A percentile compares a stretch with the other conserved stretches of the same genome.
Evolutionary conservation across 2,888 invertebrate species (phyloP).

Genomic region (Anthrax anthrax): DNA sequence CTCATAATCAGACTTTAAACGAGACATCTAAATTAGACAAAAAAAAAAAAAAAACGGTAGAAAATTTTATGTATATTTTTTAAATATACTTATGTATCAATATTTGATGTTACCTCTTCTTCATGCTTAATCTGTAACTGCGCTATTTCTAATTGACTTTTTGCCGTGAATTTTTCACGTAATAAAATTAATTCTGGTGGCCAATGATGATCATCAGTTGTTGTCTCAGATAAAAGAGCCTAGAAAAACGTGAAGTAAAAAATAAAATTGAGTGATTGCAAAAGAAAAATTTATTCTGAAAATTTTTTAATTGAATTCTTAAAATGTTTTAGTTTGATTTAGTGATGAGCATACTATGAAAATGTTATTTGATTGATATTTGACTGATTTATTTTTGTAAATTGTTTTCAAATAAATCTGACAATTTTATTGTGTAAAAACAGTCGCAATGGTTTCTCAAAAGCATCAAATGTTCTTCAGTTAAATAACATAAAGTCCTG

Average conservation of each 20-base stretch:
- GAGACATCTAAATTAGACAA: conserved; percentile 26
- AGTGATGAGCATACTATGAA: too few relatives aligned
- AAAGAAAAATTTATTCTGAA: too few relatives aligned
- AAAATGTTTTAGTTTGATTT: too few relatives aligned
- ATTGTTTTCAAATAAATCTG: too few relatives aligned
- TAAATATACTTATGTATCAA: conserved; percentile 14
- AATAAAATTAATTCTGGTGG: conserved; percentile 58
- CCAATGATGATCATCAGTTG: conserved; percentile 56
- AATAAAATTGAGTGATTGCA: too few relatives aligned
- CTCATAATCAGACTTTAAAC: conserved; percentile 31
- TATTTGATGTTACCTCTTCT: conserved; percentile 40
- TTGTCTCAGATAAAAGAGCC: conserved; percentile 55
- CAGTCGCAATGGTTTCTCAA: too few relatives aligned
- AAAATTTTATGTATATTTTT: neutral
- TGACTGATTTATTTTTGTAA: too few relatives aligned
- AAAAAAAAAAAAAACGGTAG: neutral
- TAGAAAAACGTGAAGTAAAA: conserved; percentile 23
- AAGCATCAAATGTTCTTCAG: too few relatives aligned
- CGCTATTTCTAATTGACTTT: conserved; percentile 45
- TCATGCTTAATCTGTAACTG: conserved; percentile 42
- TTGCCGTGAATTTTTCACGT: conserved; percentile 55
- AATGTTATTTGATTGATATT: too few relatives aligned
- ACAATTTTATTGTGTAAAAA: too few relatives aligned
- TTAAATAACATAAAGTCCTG: too few relatives aligned
- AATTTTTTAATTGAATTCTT: too few relatives aligned